These are phyloP conservation scores for Luehdorfia chinensis DNA, from an alignment of 1,140 invertebrate genomes.

Conservation along the genomic window DNA sequence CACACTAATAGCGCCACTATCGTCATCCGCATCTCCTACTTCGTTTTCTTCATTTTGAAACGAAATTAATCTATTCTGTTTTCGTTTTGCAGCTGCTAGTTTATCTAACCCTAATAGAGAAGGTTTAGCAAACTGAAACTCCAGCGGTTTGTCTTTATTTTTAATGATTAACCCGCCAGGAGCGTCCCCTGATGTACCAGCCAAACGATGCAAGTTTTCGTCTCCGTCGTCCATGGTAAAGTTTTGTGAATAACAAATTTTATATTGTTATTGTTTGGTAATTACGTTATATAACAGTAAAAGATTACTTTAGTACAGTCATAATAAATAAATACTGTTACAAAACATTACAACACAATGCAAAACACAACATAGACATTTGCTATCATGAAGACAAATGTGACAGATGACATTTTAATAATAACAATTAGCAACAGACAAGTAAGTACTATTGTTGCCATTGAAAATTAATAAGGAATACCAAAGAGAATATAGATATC, in stretches of 20 bases:
- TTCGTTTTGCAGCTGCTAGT: slow-evolving; percentile 86
- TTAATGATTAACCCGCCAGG: slow-evolving; percentile 90
- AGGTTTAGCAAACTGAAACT: slow-evolving; percentile 87
- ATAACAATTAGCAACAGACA: too few relatives aligned
- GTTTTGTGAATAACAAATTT: neutral
- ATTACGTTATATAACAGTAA: neutral
- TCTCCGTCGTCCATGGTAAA: slow-evolving; percentile 65
- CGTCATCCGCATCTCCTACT: slow-evolving; percentile 54
- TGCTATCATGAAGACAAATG: too few relatives aligned
- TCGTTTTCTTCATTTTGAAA: slow-evolving; percentile 81
- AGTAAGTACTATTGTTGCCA: too few relatives aligned
- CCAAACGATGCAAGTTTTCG: slow-evolving; percentile 86
- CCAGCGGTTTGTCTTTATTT: slow-evolving; percentile 82
- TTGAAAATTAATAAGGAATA: too few relatives aligned
- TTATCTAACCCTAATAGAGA: slow-evolving; percentile 93
- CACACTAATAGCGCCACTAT: slow-evolving; percentile 56
- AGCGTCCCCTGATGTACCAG: slow-evolving; percentile 85
- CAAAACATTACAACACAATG: neutral
- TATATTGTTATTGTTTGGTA: neutral
- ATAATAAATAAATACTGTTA: slow-evolving; percentile 1
- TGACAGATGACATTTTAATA: too few relatives aligned
- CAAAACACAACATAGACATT: slow-evolving; percentile 5
- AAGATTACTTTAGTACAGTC: neutral
- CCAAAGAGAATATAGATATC: too few relatives aligned
- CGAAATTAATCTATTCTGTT: slow-evolving; percentile 81